Percentiles rank a stretch among this genome's conserved stretches.
These are phyloP conservation scores for Otus sunia DNA, from an alignment of 2,113 vertebrate species.

Conservation along the genomic window DNA sequence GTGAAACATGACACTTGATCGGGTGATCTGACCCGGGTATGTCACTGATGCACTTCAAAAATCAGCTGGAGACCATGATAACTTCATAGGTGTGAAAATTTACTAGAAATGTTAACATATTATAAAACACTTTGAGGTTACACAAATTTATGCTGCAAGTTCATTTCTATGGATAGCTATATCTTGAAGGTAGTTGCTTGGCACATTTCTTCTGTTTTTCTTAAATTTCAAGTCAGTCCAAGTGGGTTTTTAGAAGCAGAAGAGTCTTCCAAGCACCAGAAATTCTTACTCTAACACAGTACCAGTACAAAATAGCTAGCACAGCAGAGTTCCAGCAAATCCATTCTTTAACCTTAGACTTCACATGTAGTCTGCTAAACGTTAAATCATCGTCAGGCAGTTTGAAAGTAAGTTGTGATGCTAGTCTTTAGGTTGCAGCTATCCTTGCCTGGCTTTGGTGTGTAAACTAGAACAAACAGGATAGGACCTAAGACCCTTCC, in stretches of 20 bases:
- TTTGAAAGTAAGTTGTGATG: not conserved
- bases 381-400: not conserved
- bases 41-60: not conserved
- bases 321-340: not conserved
- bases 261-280: not conserved
- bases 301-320: not conserved
- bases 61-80: not conserved
- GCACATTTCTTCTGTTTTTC: not conserved
- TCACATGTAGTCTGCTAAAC: not conserved
- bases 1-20: not conserved
- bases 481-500: not conserved
- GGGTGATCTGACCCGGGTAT: fast-evolving
- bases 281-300: not conserved
- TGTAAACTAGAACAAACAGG: not conserved
- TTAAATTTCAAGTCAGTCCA: not conserved
- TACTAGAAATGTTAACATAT: not conserved
- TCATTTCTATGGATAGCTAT: not conserved
- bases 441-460: not conserved
- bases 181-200: not conserved
- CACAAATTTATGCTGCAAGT: not conserved
- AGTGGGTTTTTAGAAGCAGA: not conserved
- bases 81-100: not conserved
- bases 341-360: not conserved
- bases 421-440: not conserved
- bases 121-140: not conserved